Conservation (phyloP, 2,113 vertebrate genomes). For the Chroicocephalus ridibundus region DNA sequence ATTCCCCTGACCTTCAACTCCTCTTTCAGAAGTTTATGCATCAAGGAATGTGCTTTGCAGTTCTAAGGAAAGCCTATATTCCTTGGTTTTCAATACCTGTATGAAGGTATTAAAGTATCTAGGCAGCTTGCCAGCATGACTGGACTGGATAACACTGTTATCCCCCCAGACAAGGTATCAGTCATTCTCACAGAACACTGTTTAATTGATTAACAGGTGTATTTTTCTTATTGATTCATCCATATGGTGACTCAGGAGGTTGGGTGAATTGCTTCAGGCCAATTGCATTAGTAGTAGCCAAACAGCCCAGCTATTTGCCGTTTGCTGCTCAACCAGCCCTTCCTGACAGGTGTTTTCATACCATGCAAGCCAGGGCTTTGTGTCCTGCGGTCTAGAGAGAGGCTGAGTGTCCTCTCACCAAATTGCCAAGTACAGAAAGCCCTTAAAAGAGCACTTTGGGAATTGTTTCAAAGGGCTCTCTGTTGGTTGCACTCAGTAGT, state of each 20-base stretch:
- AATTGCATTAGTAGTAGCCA: background rate
- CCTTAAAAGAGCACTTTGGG: background rate
- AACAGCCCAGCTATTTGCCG: background rate
- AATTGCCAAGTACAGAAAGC: background rate
- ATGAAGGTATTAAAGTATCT: background rate
- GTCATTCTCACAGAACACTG: background rate
- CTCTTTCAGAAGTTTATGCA: background rate
- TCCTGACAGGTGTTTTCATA: background rate
- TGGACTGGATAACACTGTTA: background rate
- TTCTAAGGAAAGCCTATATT: background rate
- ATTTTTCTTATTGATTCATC: background rate
- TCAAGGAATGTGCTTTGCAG: background rate
- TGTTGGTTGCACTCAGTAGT: background rate
- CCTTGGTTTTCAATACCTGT: background rate
- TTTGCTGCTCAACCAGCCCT: background rate
- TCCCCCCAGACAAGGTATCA: background rate
- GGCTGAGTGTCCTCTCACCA: background rate
- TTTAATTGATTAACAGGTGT: background rate
- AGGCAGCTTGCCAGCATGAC: background rate
- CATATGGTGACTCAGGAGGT: background rate
- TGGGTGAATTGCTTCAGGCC: background rate
- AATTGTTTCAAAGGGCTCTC: background rate
- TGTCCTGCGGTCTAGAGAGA: background rate
- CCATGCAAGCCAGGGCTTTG: background rate
- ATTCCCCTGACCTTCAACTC: background rate